phyloP scores from a whole-genome alignment of 2,888 invertebrate genomes.

The Chalcosyrphus nemorum region DNA sequence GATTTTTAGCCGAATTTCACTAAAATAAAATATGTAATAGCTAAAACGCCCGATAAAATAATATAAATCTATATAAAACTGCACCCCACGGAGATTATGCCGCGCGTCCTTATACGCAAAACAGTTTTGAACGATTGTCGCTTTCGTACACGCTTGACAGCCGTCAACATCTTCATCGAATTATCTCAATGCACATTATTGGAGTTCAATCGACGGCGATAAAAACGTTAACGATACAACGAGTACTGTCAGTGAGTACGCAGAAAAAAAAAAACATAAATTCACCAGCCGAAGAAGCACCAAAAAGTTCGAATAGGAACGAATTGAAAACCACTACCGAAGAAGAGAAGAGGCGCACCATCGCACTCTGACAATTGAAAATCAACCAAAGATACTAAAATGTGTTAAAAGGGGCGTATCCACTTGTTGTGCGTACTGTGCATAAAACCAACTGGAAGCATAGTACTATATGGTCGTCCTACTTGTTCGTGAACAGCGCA shows the following conservation, averaged over 20 bases:
- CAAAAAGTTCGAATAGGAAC: conserved; percentile 67
- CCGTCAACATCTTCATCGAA: conserved; percentile 70
- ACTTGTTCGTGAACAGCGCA: conserved; percentile 14
- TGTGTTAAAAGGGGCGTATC: conserved; percentile 58
- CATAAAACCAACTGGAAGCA: conserved; percentile 41
- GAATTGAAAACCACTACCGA: conserved; percentile 60
- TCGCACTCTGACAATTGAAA: conserved; percentile 52
- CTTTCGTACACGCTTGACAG: conserved; percentile 63
- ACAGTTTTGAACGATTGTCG: conserved; percentile 75
- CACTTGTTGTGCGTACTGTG: conserved; percentile 59
- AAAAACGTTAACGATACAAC: conserved; percentile 60
- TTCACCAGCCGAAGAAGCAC: conserved; percentile 57
- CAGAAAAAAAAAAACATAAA: conserved; percentile 6
- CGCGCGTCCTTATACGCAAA: conserved; percentile 74
- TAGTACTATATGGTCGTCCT: conserved; percentile 22
- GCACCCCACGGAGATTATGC: conserved; percentile 13
- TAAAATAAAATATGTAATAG: background rate
- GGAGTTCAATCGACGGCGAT: conserved; percentile 67
- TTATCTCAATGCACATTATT: conserved; percentile 57
- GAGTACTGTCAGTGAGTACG: conserved; percentile 57
- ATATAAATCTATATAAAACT: background rate
- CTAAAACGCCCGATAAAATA: background rate
- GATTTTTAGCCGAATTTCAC: conserved; percentile 37
- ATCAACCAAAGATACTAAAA: conserved; percentile 47
- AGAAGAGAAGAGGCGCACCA: conserved; percentile 69